Evolutionary conservation across 2,797 vertebrate genomes (phyloP), one percentile per base, ranked within the genome.

Genomic region (Spondyliosoma cantharus): DNA sequence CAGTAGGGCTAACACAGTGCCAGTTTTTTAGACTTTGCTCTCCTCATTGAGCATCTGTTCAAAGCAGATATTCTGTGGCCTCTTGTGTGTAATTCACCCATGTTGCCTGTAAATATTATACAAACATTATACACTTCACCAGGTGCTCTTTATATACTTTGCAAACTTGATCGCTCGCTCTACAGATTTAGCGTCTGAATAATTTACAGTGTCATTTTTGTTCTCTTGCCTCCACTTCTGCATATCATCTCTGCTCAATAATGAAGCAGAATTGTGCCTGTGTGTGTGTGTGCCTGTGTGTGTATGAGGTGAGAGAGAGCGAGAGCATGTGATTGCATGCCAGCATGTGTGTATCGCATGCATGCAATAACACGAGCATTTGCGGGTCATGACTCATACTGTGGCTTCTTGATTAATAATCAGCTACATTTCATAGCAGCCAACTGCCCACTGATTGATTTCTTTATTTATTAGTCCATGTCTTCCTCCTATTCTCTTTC

Each of bases 91-190:
- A 7, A 79, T 68, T 82, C 74, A 80, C 62, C 81, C 81, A 60
- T 81, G 81, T 80, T 86, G 84, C 84, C 87, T 90, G 89, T 88
- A 87, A 82, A 91, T 86, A 84, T 84, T 80, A 43, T 86, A 71
- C 56, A 59, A 61, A 80, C 67, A 65, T 88, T 61, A 62, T 27
- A 73, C 46, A 46, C 13, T 75, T 69, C 76, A 81, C 81, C 84
- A 84, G 87, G 85, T 91, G 87, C 88, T 91, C 59, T 82, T 82
- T 82, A 32, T 77, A 66, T 74, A 74, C 71, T 71, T 86, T 68
- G 75, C 83, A 54, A 72, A 76, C 67, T 74, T 57, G 61, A 85
- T 66, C 43, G 19, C 72, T 67, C 73, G 27, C 49, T 80, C 56
- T 25, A 32, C 81, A 62, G n/a, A 71, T 78, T 60, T 60, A 29